Evolutionary conservation across 2,797 vertebrate species (phyloP), one percentile per base, ranked within the genome.

Genomic region (Vipera latastei): DNA sequence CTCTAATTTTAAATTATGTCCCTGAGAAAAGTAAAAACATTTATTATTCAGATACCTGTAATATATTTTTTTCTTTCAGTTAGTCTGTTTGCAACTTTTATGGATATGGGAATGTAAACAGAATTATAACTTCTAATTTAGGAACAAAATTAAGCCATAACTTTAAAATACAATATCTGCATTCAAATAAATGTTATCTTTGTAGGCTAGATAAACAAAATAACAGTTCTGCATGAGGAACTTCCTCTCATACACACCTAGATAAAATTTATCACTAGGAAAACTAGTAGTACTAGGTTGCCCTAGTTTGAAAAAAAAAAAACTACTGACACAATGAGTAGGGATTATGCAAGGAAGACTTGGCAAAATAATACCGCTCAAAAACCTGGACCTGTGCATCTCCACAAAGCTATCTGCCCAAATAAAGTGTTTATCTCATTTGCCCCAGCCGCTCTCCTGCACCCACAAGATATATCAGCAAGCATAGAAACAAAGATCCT

Each of bases 151-250:
- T 90, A 93, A 94, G 22, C 25, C 92, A 88, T 9, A 16, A 63
- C 48, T 78, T 44, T 63, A 83, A 44, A 73, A 69, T 57, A 4
- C 0, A 2, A 5, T 83, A 11, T 16, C 7, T 48, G 53, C 2
- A 16, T 44, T 55, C 73, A 96, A 95, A 94, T 78, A 91, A 93
- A 94, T 73, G 0, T n/a, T 8, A 91, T 61, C 18, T 92, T 96
- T 94, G 91, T 57, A 95, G 93, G 88, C 89, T 59, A 51, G 90
- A 26, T 90, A 22, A 92, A 92, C 86, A 90, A 95, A 95, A 0
- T 90, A 95, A 56, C 56, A 94, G 26, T 91, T 94, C 3, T 8
- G 4, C 53, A 90, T 94, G 56, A 89, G 59, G 92, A 95, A 93
- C 0, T 86, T 92, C 53, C 92, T 94, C 14, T 59, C n/a, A 86